phyloP scores from a whole-genome alignment of 1,140 invertebrate genomes.

The Globodera ellingtonae region DNA sequence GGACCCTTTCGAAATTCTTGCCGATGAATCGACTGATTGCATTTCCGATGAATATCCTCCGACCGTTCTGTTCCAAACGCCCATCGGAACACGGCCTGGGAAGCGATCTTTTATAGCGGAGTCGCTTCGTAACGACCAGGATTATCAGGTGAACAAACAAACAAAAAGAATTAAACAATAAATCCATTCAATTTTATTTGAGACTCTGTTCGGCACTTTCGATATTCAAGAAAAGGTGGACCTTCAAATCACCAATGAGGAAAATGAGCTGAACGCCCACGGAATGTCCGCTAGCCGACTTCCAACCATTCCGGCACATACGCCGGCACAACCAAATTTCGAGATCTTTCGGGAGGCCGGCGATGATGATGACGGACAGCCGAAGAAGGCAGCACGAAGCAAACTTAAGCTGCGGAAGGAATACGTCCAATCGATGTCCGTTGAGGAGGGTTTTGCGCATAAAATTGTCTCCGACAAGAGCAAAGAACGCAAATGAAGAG shows the following conservation, averaged over 20 bases:
- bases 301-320: constrained; percentile 9
- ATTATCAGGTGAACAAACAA: constrained; percentile 46
- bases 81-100: background rate
- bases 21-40: constrained; percentile 23
- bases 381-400: background rate
- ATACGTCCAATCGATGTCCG: constrained; percentile 29
- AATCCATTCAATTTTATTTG: constrained; percentile 3
- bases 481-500: background rate
- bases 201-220: constrained; percentile 50
- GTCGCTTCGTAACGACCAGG: constrained; percentile 41
- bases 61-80: background rate
- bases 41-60: background rate
- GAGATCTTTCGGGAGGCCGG: constrained; percentile 21
- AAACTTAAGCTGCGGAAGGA: constrained; percentile 22
- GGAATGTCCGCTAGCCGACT: constrained; percentile 8
- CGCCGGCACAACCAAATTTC: constrained; percentile 20
- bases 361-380: constrained; percentile 3
- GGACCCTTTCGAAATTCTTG: constrained; percentile 42
- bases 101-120: constrained; percentile 36
- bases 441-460: constrained; percentile 32
- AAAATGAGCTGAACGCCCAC: constrained; percentile 31
- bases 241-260: constrained; percentile 39
- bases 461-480: constrained; percentile 5
- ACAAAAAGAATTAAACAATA: background rate
- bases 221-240: constrained; percentile 37